These are phyloP conservation scores for Haplochromis vanheusdeni DNA, from an alignment of 2,113 vertebrate species.

Conservation along the genomic window DNA sequence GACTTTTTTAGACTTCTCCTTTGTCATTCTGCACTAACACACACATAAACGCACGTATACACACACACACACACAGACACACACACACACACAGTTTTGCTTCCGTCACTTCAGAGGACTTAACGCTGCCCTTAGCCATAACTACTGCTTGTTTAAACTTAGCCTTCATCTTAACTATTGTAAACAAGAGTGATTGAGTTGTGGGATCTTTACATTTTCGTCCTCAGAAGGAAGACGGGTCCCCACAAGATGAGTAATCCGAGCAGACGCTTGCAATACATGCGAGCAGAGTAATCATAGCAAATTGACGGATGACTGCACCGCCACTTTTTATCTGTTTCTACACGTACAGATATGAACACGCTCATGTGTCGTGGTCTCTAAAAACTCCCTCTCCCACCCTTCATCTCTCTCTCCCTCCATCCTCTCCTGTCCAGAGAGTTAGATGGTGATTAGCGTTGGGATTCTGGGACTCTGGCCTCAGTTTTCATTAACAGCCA, in stretches of 20 bases:
- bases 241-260: not conserved
- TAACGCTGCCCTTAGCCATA: not conserved
- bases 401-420: not conserved
- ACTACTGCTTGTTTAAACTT: not conserved
- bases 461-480: constrained; percentile 59
- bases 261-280: not conserved
- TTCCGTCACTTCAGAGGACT: not conserved
- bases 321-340: not conserved
- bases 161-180: not conserved
- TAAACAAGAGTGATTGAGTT: not conserved
- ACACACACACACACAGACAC: not conserved
- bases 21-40: not conserved
- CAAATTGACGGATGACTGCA: not conserved
- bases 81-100: not conserved
- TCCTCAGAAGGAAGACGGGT: not conserved
- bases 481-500: constrained; percentile 67
- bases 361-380: not conserved
- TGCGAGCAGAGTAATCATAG: not conserved
- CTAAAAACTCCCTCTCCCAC: not conserved
- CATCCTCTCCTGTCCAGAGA: constrained; percentile 41
- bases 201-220: not conserved
- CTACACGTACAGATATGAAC: constrained; percentile 8
- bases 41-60: not conserved
- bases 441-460: constrained; percentile 63
- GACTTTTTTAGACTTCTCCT: not conserved